Percentiles rank a stretch among this genome's conserved stretches.
Conservation (phyloP, 2,888 invertebrate species). For the Mamestra brassicae region DNA sequence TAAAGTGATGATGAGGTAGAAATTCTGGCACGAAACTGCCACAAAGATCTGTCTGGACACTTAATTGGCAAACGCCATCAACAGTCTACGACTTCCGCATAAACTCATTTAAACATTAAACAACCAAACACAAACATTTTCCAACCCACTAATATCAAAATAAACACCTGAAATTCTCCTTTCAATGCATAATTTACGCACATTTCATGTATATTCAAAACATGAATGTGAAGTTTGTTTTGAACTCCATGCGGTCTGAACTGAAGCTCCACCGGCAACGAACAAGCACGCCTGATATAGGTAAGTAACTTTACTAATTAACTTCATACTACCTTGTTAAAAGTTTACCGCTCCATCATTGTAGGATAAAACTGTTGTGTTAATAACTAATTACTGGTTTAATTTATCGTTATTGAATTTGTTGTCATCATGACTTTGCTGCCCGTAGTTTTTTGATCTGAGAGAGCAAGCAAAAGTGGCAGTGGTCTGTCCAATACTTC, state of each 20-base stretch:
- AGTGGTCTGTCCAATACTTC: too few species aligned
- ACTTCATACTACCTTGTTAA: conserved; percentile 65
- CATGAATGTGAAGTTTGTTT: conserved; percentile 56
- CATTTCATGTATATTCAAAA: conserved; percentile 44
- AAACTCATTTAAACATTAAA: neutral
- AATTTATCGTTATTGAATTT: neutral
- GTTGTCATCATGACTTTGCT: neutral
- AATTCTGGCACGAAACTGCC: too few species aligned
- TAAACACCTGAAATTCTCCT: conserved; percentile 22
- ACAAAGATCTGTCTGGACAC: too few species aligned
- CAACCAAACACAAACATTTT: neutral
- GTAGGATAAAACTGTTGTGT: conserved; percentile 28
- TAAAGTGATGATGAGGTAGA: too few species aligned
- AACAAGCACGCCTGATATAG: conserved; percentile 53
- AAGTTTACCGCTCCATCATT: conserved; percentile 59
- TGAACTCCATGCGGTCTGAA: conserved; percentile 48
- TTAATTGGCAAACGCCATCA: too few species aligned
- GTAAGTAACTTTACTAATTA: conserved; percentile 70
- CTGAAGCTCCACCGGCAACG: conserved; percentile 28
- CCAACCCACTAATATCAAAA: neutral
- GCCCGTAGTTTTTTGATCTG: too few species aligned
- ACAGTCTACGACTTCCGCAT: too few species aligned
- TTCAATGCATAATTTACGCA: conserved; percentile 44
- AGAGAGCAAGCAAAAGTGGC: too few species aligned
- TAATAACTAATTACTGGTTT: neutral